Evolutionary conservation across 2,888 invertebrate genomes (phyloP), one percentile per base, ranked within the genome.

Genomic region (Eupithecia pulchellata): DNA sequence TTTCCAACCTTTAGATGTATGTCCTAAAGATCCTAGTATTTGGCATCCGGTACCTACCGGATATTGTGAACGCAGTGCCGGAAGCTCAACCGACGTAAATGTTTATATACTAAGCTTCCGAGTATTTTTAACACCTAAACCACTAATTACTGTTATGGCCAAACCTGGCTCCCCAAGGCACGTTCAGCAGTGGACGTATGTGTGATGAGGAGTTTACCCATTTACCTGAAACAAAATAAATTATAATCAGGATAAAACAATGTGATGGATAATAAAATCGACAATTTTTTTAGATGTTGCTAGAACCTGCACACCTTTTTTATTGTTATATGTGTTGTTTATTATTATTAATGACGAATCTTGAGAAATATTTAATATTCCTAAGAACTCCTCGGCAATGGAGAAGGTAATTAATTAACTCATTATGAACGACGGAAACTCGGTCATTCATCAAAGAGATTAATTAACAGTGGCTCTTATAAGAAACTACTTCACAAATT

Each of bases 321-420:
- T 42, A 47, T 47, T 20, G 20, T 47, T 8, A 20, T n/a, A n/a
- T 47, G n/a, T 42, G 42, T 47, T 47, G 9, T n/a, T n/a, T n/a
- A n/a, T 42, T 42, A 42, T n/a, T n/a, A n/a, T 42, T 42, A 42
- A 42, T 42, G n/a, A 42, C n/a, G 8, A n/a, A n/a, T 42, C 14
- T 57, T 29, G 14, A 29, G 57, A 29, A 57, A 29, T 57, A 57
- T 2, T 29, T 60, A 32, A 32, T 52, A 32, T n/a, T 32, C n/a
- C n/a, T 32, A 60, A 32, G n/a, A 32, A 32, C 6, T 29, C 13
- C 17, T 32, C 25, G 61, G 14, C 32, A 36, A 55, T 66, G 73
- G 34, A 66, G 73, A 55, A 66, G 55, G 64, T 67, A 61, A 73
- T 72, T 72, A 72, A 72, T 66, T 72, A 66, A 69, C 67, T 69